These are phyloP conservation scores for Luidia sarsii DNA, from an alignment of 53 echinoderm and acorn worm genomes.

Conservation along the genomic window DNA sequence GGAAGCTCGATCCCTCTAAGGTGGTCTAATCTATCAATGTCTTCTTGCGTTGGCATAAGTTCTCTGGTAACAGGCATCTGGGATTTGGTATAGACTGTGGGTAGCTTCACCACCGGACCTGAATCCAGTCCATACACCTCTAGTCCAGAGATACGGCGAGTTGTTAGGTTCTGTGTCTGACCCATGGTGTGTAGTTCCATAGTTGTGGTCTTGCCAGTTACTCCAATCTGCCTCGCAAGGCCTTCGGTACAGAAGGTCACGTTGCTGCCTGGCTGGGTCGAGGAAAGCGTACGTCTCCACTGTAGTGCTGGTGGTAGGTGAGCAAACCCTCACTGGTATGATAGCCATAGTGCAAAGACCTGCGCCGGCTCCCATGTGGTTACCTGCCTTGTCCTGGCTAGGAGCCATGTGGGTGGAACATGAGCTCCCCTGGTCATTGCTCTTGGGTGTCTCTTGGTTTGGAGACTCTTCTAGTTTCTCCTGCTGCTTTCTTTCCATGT, in stretches of 20 bases:
- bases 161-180: conserved; percentile 16
- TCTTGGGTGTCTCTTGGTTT: conserved; percentile 8
- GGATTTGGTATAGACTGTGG: conserved; percentile 19
- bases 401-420: conserved; percentile 4
- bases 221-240: conserved; percentile 28
- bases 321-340: conserved; percentile 26
- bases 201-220: conserved; percentile 26
- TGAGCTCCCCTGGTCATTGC: background rate
- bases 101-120: conserved; percentile 24
- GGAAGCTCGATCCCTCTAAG: conserved; percentile 39
- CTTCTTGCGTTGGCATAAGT: conserved; percentile 26
- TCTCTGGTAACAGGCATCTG: conserved; percentile 45
- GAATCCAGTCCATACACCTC: conserved; percentile 22
- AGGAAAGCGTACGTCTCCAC: conserved; percentile 59
- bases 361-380: conserved; percentile 26
- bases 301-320: conserved; percentile 3
- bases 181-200: conserved; percentile 55
- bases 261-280: conserved; percentile 62
- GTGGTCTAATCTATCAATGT: conserved; percentile 20
- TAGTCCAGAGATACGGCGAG: conserved; percentile 12
- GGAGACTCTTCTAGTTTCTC: background rate
- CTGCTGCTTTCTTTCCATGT: conserved; percentile 9
- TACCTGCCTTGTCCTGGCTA: background rate
- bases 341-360: conserved; percentile 41
- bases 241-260: conserved; percentile 54